These are phyloP conservation scores for Paratrypauchen microcephalus DNA, from an alignment of 2,797 vertebrate species.

Conservation along the genomic window DNA sequence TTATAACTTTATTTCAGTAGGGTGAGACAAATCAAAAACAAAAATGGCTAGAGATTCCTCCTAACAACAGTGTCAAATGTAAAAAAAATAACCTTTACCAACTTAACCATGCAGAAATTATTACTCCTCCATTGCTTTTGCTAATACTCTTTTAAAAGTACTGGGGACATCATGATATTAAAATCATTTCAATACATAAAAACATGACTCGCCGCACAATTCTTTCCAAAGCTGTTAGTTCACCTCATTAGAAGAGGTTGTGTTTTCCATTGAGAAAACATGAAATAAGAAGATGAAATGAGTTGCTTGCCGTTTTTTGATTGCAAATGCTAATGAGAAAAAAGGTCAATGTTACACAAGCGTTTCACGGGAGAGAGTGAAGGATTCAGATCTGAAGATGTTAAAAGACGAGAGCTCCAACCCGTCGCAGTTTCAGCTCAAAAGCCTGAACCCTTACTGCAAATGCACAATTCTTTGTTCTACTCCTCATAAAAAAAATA, in stretches of 20 bases:
- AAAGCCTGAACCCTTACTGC: not conserved
- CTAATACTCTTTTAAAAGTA: too few relatives aligned
- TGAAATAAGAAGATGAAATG: not conserved
- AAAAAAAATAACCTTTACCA: too few relatives aligned
- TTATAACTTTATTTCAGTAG: too few relatives aligned
- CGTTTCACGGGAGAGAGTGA: not conserved
- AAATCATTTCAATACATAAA: too few relatives aligned
- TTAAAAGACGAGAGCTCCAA: not conserved
- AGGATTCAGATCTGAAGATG: slow-evolving; percentile 3
- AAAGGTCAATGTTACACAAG: not conserved
- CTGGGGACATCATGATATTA: too few relatives aligned
- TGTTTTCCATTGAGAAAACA: not conserved
- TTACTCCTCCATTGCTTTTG: too few relatives aligned
- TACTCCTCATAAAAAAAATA: not conserved
- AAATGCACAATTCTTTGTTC: slow-evolving; percentile 9
- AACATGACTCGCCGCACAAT: not conserved
- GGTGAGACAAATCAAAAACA: too few relatives aligned
- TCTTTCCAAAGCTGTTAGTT: not conserved
- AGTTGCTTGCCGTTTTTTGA: not conserved
- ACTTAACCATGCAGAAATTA: too few relatives aligned
- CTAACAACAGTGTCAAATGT: too few relatives aligned
- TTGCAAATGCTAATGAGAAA: not conserved
- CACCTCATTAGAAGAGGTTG: not conserved
- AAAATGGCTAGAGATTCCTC: too few relatives aligned
- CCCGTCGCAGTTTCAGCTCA: not conserved